Conservation (phyloP, 1,140 invertebrate genomes). For the Hypsibius dujardini region DNA sequence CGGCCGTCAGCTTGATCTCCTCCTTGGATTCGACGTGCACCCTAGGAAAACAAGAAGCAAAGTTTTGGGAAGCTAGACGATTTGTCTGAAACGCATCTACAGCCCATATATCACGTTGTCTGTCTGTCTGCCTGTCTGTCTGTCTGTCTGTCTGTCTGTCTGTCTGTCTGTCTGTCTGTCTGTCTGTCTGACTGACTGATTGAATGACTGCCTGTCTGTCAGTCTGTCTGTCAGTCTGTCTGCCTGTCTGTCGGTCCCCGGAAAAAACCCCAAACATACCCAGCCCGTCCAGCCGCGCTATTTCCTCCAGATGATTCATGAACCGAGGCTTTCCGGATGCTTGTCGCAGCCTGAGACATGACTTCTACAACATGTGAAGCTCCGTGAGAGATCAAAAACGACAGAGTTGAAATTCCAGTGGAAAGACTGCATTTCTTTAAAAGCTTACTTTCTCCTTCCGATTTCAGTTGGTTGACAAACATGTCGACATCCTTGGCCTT, state of each 20-base stretch:
- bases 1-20: constrained; percentile 61
- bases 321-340: neutral
- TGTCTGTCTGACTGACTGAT: no score
- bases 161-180: no score
- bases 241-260: no score
- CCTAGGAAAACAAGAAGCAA: constrained; percentile 24
- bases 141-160: no score
- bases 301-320: no score
- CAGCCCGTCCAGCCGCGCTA: no score
- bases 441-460: constrained; percentile 64
- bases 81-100: no score
- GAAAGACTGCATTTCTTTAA: neutral
- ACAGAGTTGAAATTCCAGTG: neutral
- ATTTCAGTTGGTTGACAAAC: constrained; percentile 91
- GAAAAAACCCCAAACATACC: no score
- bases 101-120: no score
- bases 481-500: constrained; percentile 81
- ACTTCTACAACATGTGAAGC: neutral
- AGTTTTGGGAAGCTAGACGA: constrained; percentile 10
- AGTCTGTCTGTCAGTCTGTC: no score
- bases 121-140: no score
- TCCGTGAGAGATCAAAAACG: neutral
- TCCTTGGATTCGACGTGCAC: constrained; percentile 46
- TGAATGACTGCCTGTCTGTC: no score
- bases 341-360: constrained; percentile 10